phyloP scores from a whole-genome alignment of 2,113 vertebrate species.

The Oostethus manadensis region DNA sequence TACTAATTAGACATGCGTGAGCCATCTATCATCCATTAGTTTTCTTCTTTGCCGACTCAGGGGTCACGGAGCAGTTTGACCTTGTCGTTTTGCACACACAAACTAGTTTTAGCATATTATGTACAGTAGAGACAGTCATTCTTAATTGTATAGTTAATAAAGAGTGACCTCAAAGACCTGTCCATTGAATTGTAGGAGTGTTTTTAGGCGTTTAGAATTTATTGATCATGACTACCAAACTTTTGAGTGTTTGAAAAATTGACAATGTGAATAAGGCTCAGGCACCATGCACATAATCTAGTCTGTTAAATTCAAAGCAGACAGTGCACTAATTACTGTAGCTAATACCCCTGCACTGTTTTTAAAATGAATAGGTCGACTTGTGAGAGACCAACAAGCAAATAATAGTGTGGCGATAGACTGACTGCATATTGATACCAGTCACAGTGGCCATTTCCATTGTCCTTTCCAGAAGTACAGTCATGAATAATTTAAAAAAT shows the following conservation, averaged over 20 bases:
- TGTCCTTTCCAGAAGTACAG: background rate
- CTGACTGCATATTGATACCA: too few species aligned
- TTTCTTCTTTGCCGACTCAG: constrained; percentile 7
- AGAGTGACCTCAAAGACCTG: background rate
- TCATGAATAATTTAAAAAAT: constrained; percentile 11
- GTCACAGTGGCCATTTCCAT: background rate
- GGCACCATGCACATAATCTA: too few species aligned
- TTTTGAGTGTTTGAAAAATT: background rate
- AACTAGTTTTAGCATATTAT: background rate
- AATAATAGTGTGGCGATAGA: background rate
- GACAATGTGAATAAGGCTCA: background rate
- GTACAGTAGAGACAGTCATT: background rate
- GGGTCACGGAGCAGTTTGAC: constrained; percentile 1
- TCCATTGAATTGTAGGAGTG: background rate
- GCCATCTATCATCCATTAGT: background rate
- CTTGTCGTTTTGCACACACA: constrained; percentile 1
- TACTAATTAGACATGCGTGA: constrained; percentile 31
- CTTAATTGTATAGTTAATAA: background rate
- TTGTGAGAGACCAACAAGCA: background rate
- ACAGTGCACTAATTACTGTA: background rate
- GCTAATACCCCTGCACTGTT: background rate
- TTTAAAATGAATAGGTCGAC: background rate
- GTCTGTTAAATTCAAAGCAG: background rate
- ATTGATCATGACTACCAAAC: background rate
- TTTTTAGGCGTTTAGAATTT: background rate